phyloP scores from a whole-genome alignment of 2,113 vertebrate genomes.

The Blennius ocellaris region DNA sequence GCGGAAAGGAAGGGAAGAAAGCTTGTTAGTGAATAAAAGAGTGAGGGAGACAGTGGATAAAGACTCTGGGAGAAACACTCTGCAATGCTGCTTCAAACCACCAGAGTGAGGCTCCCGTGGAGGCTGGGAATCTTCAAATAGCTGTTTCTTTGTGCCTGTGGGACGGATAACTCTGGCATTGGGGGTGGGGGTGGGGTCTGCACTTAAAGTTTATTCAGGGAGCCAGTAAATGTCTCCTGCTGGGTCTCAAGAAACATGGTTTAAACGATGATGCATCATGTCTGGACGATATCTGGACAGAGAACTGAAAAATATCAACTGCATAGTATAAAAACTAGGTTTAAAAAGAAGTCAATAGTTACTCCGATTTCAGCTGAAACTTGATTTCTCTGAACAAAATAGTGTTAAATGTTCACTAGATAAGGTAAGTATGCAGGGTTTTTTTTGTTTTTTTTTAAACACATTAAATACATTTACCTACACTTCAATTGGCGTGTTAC shows the following conservation, averaged over 20 bases:
- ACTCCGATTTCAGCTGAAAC: too few species aligned
- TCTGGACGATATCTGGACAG: constrained; percentile 3
- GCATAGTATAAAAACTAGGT: too few species aligned
- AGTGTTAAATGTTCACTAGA: too few species aligned
- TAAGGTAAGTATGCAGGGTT: too few species aligned
- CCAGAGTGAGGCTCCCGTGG: constrained; percentile 24
- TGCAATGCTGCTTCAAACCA: constrained; percentile 37
- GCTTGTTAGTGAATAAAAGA: constrained; percentile 43
- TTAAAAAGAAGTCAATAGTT: too few species aligned
- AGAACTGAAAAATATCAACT: not conserved
- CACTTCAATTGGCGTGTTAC: not conserved
- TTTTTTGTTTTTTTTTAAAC: too few species aligned
- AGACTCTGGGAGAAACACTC: constrained; percentile 29
- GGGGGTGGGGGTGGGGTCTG: constrained; percentile 13
- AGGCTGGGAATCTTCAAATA: constrained; percentile 62
- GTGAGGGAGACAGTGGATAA: constrained; percentile 36
- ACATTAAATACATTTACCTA: too few species aligned
- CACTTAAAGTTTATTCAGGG: constrained; percentile 64
- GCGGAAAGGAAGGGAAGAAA: constrained; percentile 19
- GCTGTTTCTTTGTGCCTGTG: constrained; percentile 52
- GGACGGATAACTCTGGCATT: constrained; percentile 53
- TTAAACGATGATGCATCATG: constrained; percentile 39
- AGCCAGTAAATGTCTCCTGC: constrained; percentile 44
- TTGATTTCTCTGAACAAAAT: too few species aligned
- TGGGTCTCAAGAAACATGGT: constrained; percentile 32